Percentiles rank a stretch among this genome's conserved stretches.
Evolutionary conservation across 2,888 invertebrate genomes (phyloP).

Genomic region (Melitaea athalia): DNA sequence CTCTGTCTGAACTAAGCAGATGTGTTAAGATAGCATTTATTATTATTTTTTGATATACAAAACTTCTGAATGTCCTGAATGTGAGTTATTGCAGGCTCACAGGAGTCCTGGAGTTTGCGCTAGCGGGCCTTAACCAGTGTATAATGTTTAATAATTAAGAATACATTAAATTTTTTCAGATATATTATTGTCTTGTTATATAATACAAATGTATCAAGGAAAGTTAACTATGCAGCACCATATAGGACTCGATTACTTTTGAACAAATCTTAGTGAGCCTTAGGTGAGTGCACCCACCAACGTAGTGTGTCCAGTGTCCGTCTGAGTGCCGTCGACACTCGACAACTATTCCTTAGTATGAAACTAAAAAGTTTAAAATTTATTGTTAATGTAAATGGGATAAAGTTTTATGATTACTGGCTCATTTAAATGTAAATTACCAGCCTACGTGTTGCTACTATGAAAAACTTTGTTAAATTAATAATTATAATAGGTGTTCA

Average conservation of each 20-base stretch:
- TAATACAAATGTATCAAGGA: constrained; percentile 79
- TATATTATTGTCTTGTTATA: constrained; percentile 83
- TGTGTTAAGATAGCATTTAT: constrained; percentile 59
- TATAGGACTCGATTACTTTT: constrained; percentile 65
- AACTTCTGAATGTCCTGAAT: constrained; percentile 68
- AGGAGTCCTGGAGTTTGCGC: constrained; percentile 62
- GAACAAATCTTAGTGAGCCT: constrained; percentile 75
- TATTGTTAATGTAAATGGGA: constrained; percentile 79
- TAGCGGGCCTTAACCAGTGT: constrained; percentile 76
- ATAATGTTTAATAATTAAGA: constrained; percentile 79
- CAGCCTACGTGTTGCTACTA: constrained; percentile 75
- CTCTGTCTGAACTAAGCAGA: constrained; percentile 67
- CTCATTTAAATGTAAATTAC: constrained; percentile 75
- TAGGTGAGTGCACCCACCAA: constrained; percentile 68
- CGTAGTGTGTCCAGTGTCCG: constrained; percentile 59
- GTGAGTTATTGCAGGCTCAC: constrained; percentile 58
- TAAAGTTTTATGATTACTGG: constrained; percentile 77
- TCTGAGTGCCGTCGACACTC: constrained; percentile 40
- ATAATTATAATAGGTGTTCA: constrained; percentile 80
- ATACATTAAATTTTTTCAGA: constrained; percentile 81
- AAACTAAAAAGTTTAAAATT: constrained; percentile 65
- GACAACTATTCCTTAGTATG: constrained; percentile 64
- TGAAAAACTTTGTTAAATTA: constrained; percentile 72
- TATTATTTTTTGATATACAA: constrained; percentile 50
- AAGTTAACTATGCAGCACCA: constrained; percentile 66